Evolutionary conservation across 2,797 vertebrate species (phyloP).

Genomic region (Lepus townsendii): DNA sequence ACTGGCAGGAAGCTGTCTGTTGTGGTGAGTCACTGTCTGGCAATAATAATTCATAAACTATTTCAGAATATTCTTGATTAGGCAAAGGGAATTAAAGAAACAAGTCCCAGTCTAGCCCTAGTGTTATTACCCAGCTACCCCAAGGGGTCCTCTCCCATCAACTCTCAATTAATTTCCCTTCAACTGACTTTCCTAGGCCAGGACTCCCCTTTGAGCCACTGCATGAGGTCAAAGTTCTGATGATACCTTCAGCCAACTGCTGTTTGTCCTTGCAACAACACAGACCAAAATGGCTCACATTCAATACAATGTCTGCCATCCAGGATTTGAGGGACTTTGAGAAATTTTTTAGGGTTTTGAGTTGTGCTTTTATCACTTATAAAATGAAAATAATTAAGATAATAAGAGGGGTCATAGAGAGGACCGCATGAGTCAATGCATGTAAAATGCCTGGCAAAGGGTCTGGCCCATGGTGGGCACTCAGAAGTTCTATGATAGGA

Average conservation of each 20-base stretch:
- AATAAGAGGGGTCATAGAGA: background rate
- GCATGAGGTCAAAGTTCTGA: background rate
- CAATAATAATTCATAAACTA: slow-evolving; percentile 38
- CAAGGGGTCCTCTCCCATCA: background rate
- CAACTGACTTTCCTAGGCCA: background rate
- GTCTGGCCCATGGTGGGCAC: background rate
- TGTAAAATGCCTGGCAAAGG: background rate
- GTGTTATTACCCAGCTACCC: background rate
- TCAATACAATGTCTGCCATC: background rate
- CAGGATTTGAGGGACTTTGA: background rate
- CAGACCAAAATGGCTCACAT: background rate
- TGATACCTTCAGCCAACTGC: background rate
- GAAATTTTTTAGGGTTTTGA: background rate
- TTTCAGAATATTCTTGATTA: slow-evolving; percentile 31
- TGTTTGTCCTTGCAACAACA: background rate
- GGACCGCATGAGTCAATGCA: background rate
- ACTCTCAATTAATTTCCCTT: background rate
- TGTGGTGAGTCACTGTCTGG: background rate
- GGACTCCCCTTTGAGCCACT: background rate
- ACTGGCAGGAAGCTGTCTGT: slow-evolving; percentile 30
- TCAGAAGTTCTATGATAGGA: background rate
- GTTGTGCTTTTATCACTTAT: background rate
- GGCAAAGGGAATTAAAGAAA: slow-evolving; percentile 48
- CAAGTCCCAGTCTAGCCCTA: background rate
- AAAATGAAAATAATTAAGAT: background rate